Conservation (phyloP, 2,113 vertebrate species). For the Ibidorhyncha struthersii region DNA sequence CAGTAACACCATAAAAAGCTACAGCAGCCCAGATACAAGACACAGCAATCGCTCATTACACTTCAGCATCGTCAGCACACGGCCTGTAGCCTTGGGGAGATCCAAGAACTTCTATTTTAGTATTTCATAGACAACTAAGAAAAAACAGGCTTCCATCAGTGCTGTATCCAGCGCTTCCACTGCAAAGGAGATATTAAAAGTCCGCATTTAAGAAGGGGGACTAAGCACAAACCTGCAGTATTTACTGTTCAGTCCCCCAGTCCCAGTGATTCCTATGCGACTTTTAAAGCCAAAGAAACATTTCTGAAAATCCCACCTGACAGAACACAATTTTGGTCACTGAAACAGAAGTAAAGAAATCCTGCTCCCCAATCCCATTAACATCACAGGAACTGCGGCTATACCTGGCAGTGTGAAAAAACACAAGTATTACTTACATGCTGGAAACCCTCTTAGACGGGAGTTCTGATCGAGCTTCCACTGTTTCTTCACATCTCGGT, state of each 20-base stretch:
- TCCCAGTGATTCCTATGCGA: rapidly evolving
- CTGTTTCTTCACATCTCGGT: not conserved
- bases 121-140: not conserved
- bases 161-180: not conserved
- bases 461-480: not conserved
- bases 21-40: too few species aligned
- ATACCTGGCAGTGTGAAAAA: not conserved
- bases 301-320: not conserved
- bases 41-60: not conserved
- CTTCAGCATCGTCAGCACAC: rapidly evolving
- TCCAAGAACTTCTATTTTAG: not conserved
- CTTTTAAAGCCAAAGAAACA: not conserved
- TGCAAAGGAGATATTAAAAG: not conserved
- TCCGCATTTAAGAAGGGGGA: not conserved
- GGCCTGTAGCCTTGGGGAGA: not conserved
- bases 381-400: not conserved
- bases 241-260: not conserved
- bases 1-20: not conserved
- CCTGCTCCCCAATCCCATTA: not conserved
- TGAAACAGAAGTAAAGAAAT: not conserved
- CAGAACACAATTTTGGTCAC: not conserved
- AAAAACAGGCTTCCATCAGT: not conserved
- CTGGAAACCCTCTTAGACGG: not conserved
- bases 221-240: not conserved
- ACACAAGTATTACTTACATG: not conserved